These are phyloP conservation scores for Haemorhous mexicanus DNA, from an alignment of 2,113 vertebrate species.

Conservation along the genomic window DNA sequence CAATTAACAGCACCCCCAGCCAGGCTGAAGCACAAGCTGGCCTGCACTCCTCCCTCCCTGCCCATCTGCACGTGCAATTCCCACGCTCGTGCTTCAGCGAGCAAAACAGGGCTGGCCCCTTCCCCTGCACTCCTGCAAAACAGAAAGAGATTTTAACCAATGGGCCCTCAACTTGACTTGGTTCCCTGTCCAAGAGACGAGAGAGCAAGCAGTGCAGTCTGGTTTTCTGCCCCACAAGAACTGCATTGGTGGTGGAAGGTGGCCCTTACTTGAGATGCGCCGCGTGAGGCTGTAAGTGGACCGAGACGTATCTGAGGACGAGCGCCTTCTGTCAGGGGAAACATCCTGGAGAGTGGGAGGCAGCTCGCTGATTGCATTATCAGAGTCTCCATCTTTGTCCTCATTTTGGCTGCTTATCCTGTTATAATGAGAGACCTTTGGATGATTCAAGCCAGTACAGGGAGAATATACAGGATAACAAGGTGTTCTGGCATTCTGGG, in stretches of 20 bases:
- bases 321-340: slow-evolving; percentile 74
- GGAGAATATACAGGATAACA: not conserved
- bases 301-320: slow-evolving; percentile 77
- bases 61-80: not conserved
- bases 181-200: not conserved
- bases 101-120: not conserved
- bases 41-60: not conserved
- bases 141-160: not conserved
- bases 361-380: slow-evolving; percentile 69
- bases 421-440: not conserved
- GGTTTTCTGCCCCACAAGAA: not conserved
- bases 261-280: slow-evolving; percentile 80
- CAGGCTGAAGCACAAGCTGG: not conserved
- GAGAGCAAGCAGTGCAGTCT: not conserved
- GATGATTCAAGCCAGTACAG: not conserved
- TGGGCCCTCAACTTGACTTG: not conserved
- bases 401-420: slow-evolving; percentile 81
- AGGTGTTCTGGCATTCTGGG: not conserved
- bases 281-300: slow-evolving; percentile 83
- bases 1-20: not conserved
- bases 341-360: slow-evolving; percentile 70
- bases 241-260: not conserved
- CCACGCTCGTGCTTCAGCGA: accelerated
- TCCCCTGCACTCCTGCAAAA: not conserved
- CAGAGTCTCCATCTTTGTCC: slow-evolving; percentile 77